A percentile compares a stretch with the other conserved stretches of the same genome.
phyloP scores from a whole-genome alignment of 2,888 invertebrate species.

The Scaptomyza polygonia region DNA sequence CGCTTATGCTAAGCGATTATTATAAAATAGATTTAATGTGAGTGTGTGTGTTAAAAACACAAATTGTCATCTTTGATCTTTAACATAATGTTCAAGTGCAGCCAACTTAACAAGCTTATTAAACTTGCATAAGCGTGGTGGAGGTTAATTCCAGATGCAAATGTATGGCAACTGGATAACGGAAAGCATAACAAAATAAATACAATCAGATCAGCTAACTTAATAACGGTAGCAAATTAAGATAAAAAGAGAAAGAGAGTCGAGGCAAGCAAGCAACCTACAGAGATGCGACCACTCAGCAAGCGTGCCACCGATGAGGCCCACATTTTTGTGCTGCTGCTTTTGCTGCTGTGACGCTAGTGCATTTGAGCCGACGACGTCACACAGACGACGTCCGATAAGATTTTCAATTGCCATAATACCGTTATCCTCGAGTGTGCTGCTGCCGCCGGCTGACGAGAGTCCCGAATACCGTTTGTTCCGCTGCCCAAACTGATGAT shows the following conservation, averaged over 20 bases:
- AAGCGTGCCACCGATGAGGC: constrained; percentile 82
- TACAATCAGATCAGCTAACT: constrained; percentile 3
- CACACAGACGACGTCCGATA: constrained; percentile 81
- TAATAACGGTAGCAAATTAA: constrained; percentile 37
- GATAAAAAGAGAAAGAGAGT: neutral
- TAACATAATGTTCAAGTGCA: neutral
- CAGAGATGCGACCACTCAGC: constrained; percentile 84
- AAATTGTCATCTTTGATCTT: too few species aligned
- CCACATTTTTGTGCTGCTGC: constrained; percentile 78
- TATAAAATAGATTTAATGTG: neutral
- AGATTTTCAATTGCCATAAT: constrained; percentile 83
- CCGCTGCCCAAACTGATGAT: constrained; percentile 67
- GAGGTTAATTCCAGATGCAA: neutral
- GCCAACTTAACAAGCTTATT: constrained; percentile 13
- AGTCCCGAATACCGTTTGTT: constrained; percentile 78
- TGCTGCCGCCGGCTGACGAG: constrained; percentile 41
- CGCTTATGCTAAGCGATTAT: constrained; percentile 5
- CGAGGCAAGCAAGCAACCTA: constrained; percentile 83
- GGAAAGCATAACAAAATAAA: neutral
- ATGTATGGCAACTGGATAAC: neutral
- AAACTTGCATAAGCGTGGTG: constrained; percentile 18
- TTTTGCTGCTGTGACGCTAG: constrained; percentile 65
- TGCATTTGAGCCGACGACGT: constrained; percentile 76
- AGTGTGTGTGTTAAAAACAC: too few species aligned
- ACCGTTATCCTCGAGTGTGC: constrained; percentile 81